Base-by-base conservation (phyloP, 2,888 invertebrate species). In the Chironomus riparius region DNA sequence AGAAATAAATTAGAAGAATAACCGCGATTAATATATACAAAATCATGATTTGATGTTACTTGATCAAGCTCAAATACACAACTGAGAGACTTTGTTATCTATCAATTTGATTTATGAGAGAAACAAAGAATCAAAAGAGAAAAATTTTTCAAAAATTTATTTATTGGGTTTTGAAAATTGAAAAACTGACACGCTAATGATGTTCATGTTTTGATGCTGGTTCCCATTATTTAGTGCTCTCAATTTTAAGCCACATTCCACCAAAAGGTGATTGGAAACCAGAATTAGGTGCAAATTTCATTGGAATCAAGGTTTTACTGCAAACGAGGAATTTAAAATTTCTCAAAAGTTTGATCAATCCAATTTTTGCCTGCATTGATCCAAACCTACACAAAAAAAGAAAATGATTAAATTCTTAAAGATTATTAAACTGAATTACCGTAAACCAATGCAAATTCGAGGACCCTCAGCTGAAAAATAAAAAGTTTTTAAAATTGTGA, bases 301-400 rank as follows among this genome's bases (percentile, higher is more conserved):
- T 68, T 56, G 72, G 56, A 47, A 68, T 22, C 38, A 18, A 7
- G 1, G 71, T 61, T 24, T 61, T 71, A 2, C 15, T 12, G n/a
- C 15, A 28, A 2, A 24, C 13, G 12, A n/a, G 6, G n/a, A 71
- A 3, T 12, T 13, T 61, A 21, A 24, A 71, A 38, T 24, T 56
- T 4, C 7, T 22, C 10, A 71, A 15, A 13, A 71, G n/a, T 71
- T 71, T 56, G 0, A 76, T 47, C 13, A 77, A n/a, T 6, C 74
- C 77, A 47, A 77, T 61, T 77, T 77, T 77, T 0, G 75, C 62
- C 47, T 77, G 77, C 22, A 77, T 50, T 13, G 74, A 18, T 10
- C 76, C 77, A 47, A 77, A 77, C 3, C 56, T 18, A 5, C 38
- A 22, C 24, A 2, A 13, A 10, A 22, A 4, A 24, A 13, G 4